These are phyloP conservation scores for Romanomermis culicivorax DNA, from an alignment of 2,888 invertebrate genomes.

Conservation along the genomic window DNA sequence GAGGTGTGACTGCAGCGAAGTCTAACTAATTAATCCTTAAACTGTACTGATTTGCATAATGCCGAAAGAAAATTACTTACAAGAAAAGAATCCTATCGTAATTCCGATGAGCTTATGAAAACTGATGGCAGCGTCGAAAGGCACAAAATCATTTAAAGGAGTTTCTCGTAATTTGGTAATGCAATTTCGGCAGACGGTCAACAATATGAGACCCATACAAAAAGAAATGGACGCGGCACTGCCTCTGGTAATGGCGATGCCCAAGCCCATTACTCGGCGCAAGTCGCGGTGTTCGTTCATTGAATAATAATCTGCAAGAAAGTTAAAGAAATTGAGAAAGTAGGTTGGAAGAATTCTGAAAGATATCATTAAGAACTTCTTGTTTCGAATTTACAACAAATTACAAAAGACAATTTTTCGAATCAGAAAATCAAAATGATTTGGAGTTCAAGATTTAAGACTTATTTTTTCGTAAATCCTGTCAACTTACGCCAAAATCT, in stretches of 20 bases:
- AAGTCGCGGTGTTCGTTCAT: slow-evolving; percentile 86
- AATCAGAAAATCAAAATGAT: too few species aligned
- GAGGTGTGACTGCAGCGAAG: too few species aligned
- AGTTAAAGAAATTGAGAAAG: too few species aligned
- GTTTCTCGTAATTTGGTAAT: slow-evolving; percentile 80
- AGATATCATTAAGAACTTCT: neutral
- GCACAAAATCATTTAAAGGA: slow-evolving; percentile 75
- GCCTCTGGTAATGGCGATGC: slow-evolving; percentile 78
- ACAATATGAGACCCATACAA: slow-evolving; percentile 65
- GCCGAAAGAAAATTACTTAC: too few species aligned
- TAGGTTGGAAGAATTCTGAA: neutral
- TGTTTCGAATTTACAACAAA: too few species aligned
- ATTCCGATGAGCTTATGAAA: slow-evolving; percentile 92
- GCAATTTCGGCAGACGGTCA: slow-evolving; percentile 62
- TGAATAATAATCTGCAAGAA: slow-evolving; percentile 57
- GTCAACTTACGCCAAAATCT: slow-evolving; percentile 75
- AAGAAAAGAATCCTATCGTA: slow-evolving; percentile 73
- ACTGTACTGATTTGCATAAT: too few species aligned
- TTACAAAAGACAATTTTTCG: too few species aligned
- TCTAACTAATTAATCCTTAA: too few species aligned
- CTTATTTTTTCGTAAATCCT: too few species aligned
- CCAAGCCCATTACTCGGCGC: slow-evolving; percentile 86
- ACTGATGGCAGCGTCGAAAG: slow-evolving; percentile 77
- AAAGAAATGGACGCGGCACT: slow-evolving; percentile 82
- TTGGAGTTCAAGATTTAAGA: too few species aligned